Evolutionary conservation across 2,888 invertebrate genomes (phyloP).

Genomic region (Choristoneura rosaceana): DNA sequence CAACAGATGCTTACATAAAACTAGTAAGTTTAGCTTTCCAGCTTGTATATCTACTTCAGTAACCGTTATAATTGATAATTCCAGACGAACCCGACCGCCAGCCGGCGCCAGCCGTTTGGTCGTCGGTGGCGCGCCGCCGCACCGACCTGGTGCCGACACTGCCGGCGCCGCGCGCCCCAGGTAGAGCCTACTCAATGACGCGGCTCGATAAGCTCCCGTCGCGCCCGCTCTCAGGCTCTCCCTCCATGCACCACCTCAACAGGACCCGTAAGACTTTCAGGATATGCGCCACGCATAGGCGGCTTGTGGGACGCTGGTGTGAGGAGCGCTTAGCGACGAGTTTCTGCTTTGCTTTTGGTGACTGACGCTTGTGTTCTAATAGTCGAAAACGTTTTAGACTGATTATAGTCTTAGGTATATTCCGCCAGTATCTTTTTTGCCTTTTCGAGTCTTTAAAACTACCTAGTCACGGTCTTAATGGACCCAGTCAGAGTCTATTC

Average conservation of each 20-base stretch:
- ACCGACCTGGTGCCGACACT: constrained; percentile 96
- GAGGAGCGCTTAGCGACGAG: not conserved
- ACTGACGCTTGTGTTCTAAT: constrained; percentile 1
- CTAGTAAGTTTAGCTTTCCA: too few species aligned
- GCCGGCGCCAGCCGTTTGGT: constrained; percentile 87
- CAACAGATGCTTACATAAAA: too few species aligned
- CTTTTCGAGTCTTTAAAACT: not conserved
- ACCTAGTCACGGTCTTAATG: not conserved
- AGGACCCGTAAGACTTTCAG: constrained; percentile 67
- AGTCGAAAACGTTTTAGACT: not conserved
- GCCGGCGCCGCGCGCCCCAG: constrained; percentile 86
- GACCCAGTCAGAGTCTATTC: constrained; percentile 92
- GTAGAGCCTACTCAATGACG: constrained; percentile 97
- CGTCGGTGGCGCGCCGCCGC: constrained; percentile 93
- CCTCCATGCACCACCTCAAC: constrained; percentile 73
- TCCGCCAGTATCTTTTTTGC: not conserved
- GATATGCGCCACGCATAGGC: constrained; percentile 5
- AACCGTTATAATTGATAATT: constrained; percentile 8
- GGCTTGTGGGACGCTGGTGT: constrained; percentile 13
- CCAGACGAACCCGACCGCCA: constrained; percentile 77
- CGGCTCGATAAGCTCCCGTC: constrained; percentile 89
- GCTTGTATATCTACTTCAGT: too few species aligned
- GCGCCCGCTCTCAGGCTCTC: constrained; percentile 63
- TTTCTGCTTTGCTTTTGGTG: constrained; percentile 20
- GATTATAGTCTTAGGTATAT: not conserved